phyloP scores from a whole-genome alignment of 2,113 vertebrate species.

The Elephas maximus region DNA sequence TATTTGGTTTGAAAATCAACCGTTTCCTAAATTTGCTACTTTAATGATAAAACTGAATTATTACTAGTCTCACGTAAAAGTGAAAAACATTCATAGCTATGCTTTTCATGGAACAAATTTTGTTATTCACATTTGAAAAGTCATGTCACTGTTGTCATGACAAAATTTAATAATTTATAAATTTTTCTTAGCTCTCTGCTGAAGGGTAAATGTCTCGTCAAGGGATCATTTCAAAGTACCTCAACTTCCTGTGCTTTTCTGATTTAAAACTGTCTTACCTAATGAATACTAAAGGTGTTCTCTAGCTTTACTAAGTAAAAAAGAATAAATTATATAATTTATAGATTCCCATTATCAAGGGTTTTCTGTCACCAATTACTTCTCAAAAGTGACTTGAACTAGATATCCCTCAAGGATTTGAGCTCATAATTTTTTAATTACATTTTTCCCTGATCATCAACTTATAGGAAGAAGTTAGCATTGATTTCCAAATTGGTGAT shows the following conservation, averaged over 20 bases:
- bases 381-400: neutral
- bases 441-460: neutral
- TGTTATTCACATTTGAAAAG: constrained; percentile 19
- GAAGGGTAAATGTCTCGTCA: neutral
- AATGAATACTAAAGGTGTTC: neutral
- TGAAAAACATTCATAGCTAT: neutral
- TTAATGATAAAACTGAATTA: neutral
- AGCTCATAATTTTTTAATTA: neutral
- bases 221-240: neutral
- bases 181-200: neutral
- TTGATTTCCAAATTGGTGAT: neutral
- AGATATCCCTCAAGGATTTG: accelerated
- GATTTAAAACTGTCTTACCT: constrained; percentile 30
- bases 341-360: neutral
- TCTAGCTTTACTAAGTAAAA: neutral
- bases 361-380: neutral
- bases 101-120: neutral
- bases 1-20: neutral
- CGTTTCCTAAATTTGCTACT: neutral
- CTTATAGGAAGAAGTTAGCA: neutral
- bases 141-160: neutral
- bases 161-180: constrained; percentile 50
- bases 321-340: neutral
- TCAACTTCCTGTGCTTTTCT: neutral
- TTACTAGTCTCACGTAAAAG: neutral